Evolutionary conservation across 2,113 vertebrate species (phyloP).

Genomic region (Furnarius figulus): DNA sequence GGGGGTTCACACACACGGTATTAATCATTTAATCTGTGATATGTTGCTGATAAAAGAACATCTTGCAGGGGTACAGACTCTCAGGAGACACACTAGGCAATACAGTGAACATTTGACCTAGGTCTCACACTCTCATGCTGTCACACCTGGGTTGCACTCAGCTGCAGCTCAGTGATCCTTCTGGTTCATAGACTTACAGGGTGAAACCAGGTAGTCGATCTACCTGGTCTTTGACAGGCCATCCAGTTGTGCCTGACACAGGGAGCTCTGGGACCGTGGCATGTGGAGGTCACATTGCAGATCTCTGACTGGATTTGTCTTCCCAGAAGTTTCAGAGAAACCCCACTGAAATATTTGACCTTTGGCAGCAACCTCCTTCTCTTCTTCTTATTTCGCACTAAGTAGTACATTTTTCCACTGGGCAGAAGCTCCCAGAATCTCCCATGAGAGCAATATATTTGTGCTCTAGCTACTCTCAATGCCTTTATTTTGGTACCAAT

Average conservation of each 20-base stretch:
- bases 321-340: background rate
- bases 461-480: background rate
- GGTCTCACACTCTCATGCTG: fast-evolving
- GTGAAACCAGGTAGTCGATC: background rate
- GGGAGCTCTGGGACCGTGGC: fast-evolving
- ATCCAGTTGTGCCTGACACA: background rate
- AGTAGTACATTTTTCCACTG: background rate
- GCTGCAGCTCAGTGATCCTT: background rate
- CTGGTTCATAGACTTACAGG: background rate
- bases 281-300: fast-evolving
- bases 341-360: background rate
- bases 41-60: background rate
- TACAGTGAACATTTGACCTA: background rate
- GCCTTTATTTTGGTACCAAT: background rate
- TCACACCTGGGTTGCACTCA: background rate
- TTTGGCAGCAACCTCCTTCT: background rate
- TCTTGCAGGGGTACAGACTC: background rate
- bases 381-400: background rate
- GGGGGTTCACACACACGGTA: fast-evolving
- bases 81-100: fast-evolving
- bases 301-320: background rate
- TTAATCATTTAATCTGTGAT: background rate
- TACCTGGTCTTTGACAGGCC: background rate
- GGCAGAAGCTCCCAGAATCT: background rate
- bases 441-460: background rate